Conservation (phyloP, 2,888 invertebrate genomes). For the Ornithoptera priamus region DNA sequence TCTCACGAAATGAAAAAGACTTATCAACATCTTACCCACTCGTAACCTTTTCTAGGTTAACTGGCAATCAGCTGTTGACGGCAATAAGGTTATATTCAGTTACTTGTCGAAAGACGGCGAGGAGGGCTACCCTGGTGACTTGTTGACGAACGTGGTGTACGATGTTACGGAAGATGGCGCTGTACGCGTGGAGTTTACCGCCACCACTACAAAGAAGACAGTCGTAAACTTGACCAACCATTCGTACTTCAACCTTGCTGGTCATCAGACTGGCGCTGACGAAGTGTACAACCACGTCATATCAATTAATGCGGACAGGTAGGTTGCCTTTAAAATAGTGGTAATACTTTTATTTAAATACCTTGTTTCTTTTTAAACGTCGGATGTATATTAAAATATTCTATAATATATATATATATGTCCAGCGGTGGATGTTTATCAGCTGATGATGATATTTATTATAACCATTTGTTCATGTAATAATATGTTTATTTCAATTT, state of each 20-base stretch:
- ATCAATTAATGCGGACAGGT: constrained; percentile 87
- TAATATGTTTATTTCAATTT: too few species aligned
- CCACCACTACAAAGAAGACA: constrained; percentile 87
- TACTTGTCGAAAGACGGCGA: constrained; percentile 89
- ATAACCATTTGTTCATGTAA: too few species aligned
- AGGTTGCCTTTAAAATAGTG: constrained; percentile 37
- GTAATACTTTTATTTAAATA: background rate
- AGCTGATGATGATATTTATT: too few species aligned
- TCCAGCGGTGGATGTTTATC: too few species aligned
- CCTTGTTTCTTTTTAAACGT: too few species aligned
- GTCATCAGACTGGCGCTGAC: constrained; percentile 84
- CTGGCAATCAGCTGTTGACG: constrained; percentile 83
- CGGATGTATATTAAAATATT: too few species aligned
- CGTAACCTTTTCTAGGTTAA: constrained; percentile 59
- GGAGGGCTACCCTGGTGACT: constrained; percentile 93
- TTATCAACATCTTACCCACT: too few species aligned
- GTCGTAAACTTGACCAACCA: constrained; percentile 95
- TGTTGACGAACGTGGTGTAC: constrained; percentile 85
- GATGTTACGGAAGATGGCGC: constrained; percentile 85
- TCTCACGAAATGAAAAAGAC: too few species aligned
- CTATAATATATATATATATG: too few species aligned
- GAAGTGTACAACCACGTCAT: constrained; percentile 85
- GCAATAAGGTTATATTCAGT: constrained; percentile 83
- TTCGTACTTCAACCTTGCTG: constrained; percentile 95
- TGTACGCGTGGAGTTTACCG: constrained; percentile 85